Conservation (phyloP, 2,888 invertebrate genomes). For the Drosophila kuntzei region DNA sequence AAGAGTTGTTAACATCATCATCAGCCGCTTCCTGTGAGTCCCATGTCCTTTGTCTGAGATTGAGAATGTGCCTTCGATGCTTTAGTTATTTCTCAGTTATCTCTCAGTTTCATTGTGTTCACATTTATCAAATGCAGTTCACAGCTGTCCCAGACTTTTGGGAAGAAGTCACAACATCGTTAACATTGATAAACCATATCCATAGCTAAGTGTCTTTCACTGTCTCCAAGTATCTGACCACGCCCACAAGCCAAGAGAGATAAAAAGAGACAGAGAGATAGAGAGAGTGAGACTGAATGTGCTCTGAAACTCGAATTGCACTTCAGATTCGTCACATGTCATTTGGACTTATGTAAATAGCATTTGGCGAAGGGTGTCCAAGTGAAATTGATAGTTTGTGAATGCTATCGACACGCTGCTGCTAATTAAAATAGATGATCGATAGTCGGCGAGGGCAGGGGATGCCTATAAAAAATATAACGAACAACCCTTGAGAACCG, state of each 20-base stretch:
- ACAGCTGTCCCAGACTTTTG: conserved; percentile 60
- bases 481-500: conserved; percentile 74
- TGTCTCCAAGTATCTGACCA: conserved; percentile 53
- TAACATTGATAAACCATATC: conserved; percentile 59
- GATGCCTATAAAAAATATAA: conserved; percentile 47
- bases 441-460: conserved; percentile 46
- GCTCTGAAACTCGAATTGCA: conserved; percentile 47
- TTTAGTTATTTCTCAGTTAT: conserved; percentile 25
- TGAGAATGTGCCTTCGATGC: conserved; percentile 32
- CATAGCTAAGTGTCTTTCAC: conserved; percentile 56
- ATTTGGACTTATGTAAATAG: conserved; percentile 72
- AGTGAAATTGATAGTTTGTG: conserved; percentile 81
- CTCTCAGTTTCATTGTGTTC: conserved; percentile 25
- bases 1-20: conserved; percentile 41
- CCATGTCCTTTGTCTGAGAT: conserved; percentile 22
- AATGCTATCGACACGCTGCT: conserved; percentile 80
- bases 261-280: not conserved
- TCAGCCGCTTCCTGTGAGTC: conserved; percentile 51
- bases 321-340: conserved; percentile 79
- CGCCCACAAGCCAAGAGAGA: conserved; percentile 44
- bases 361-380: conserved; percentile 58
- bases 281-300: conserved; percentile 24
- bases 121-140: conserved; percentile 76
- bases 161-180: conserved; percentile 34
- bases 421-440: conserved; percentile 81